Conservation (phyloP, 2,888 invertebrate genomes). For the Lasioglossum morio region DNA sequence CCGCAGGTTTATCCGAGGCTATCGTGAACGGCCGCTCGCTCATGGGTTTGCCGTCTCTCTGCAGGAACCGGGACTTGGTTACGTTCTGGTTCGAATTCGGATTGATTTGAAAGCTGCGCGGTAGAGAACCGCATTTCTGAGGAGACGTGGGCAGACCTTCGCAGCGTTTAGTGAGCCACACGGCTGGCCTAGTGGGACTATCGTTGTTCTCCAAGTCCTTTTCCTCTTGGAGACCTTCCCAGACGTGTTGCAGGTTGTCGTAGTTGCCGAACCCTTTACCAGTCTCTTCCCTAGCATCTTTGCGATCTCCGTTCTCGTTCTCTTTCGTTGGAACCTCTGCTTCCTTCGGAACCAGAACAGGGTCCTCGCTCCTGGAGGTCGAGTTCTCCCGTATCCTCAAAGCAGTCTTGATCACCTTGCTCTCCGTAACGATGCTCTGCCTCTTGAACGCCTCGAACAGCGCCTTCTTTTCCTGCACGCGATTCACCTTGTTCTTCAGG, state of each 20-base stretch:
- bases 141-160: conserved; percentile 89
- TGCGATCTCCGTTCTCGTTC: conserved; percentile 13
- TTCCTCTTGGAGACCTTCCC: conserved; percentile 78
- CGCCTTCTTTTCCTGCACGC: conserved; percentile 75
- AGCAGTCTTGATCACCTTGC: conserved; percentile 79
- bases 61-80: conserved; percentile 85
- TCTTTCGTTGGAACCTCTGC: background rate
- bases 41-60: conserved; percentile 87
- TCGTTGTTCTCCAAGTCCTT: conserved; percentile 75
- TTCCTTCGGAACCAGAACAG: conserved; percentile 16
- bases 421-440: conserved; percentile 79
- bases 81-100: conserved; percentile 86
- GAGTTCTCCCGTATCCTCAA: conserved; percentile 78
- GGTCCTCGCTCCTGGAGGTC: conserved; percentile 62
- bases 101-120: conserved; percentile 91
- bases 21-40: conserved; percentile 90
- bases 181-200: conserved; percentile 88
- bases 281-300: background rate
- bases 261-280: conserved; percentile 87
- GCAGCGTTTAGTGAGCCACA: conserved; percentile 90
- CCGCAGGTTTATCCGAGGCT: conserved; percentile 89
- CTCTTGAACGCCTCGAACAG: conserved; percentile 79
- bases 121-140: conserved; percentile 91
- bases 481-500: conserved; percentile 65
- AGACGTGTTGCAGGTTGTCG: conserved; percentile 86